Percentiles rank a stretch among this genome's conserved stretches.
phyloP scores from a whole-genome alignment of 1,140 invertebrate genomes.

The Probaryconus sp. region DNA sequence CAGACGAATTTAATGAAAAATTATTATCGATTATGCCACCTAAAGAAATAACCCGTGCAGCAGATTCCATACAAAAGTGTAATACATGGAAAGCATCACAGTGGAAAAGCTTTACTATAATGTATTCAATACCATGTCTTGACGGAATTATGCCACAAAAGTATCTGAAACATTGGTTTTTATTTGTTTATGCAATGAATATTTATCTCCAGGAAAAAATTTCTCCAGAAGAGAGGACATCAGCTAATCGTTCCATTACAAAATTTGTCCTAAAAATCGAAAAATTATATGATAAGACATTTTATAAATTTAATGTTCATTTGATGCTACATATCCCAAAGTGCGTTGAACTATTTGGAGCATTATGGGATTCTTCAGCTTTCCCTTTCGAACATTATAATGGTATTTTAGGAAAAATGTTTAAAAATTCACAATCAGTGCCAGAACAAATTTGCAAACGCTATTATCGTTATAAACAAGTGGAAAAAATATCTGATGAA shows the following conservation, averaged over 20 bases:
- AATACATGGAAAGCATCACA: slow-evolving; percentile 61
- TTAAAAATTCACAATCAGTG: slow-evolving; percentile 33
- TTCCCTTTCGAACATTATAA: slow-evolving; percentile 61
- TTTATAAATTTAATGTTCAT: slow-evolving; percentile 54
- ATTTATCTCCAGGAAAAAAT: slow-evolving; percentile 41
- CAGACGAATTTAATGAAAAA: slow-evolving; percentile 20
- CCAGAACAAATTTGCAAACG: slow-evolving; percentile 40
- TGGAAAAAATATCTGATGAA: slow-evolving; percentile 2
- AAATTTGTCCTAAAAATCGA: slow-evolving; percentile 17
- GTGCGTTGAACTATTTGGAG: slow-evolving; percentile 48
- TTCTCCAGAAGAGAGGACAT: slow-evolving; percentile 4
- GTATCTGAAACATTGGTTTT: slow-evolving; percentile 57
- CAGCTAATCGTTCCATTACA: slow-evolving; percentile 17
- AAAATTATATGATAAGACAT: slow-evolving; percentile 37
- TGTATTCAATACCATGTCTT: slow-evolving; percentile 55
- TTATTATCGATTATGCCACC: slow-evolving; percentile 29
- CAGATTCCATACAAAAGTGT: slow-evolving; percentile 35
- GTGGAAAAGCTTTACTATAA: slow-evolving; percentile 54
- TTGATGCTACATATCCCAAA: slow-evolving; percentile 36
- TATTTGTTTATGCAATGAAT: slow-evolving; percentile 34
- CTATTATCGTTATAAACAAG: slow-evolving; percentile 22
- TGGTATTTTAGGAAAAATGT: slow-evolving; percentile 24
- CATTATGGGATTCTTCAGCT: slow-evolving; percentile 52
- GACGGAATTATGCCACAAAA: slow-evolving; percentile 21
- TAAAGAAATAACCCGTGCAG: slow-evolving; percentile 45